phyloP scores from a whole-genome alignment of 2,797 vertebrate species.

The Psittacula derbiana region DNA sequence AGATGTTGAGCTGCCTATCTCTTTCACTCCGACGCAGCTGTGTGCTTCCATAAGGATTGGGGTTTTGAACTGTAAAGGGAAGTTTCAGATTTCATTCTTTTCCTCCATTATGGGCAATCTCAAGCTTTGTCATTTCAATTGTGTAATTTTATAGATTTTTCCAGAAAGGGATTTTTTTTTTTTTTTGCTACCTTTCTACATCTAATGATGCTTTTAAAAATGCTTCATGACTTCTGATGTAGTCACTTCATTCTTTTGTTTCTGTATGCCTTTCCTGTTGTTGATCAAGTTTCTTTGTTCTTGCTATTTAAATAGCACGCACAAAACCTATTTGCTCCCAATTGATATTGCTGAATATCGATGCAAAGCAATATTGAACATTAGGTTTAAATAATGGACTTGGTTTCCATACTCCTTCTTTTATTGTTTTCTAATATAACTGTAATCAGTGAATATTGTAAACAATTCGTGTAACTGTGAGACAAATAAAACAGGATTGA shows the following conservation, averaged over 20 bases:
- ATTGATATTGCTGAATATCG: slow-evolving; percentile 22
- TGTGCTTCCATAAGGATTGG: background rate
- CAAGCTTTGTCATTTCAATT: background rate
- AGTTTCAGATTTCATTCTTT: slow-evolving; percentile 22
- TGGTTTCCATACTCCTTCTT: slow-evolving; percentile 30
- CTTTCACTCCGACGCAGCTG: slow-evolving; percentile 33
- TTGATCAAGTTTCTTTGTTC: slow-evolving; percentile 38
- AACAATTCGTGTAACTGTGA: slow-evolving; percentile 43
- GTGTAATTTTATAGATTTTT: background rate
- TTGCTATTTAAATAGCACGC: background rate
- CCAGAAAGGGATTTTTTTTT: background rate
- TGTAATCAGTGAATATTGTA: slow-evolving; percentile 57
- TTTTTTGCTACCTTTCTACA: background rate
- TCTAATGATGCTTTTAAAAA: slow-evolving; percentile 41
- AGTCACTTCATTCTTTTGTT: background rate
- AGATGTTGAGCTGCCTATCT: slow-evolving; percentile 42
- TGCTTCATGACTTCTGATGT: background rate
- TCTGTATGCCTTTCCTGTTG: background rate
- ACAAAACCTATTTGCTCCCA: slow-evolving; percentile 23
- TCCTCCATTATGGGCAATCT: background rate
- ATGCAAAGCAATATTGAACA: slow-evolving; percentile 53
- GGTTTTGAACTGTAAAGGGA: background rate
- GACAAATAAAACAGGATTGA: slow-evolving; percentile 57
- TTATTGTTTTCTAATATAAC: slow-evolving; percentile 61
- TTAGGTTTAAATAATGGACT: slow-evolving; percentile 56